Conservation (phyloP, 1,140 invertebrate species). For the Epicauta chinensis region DNA sequence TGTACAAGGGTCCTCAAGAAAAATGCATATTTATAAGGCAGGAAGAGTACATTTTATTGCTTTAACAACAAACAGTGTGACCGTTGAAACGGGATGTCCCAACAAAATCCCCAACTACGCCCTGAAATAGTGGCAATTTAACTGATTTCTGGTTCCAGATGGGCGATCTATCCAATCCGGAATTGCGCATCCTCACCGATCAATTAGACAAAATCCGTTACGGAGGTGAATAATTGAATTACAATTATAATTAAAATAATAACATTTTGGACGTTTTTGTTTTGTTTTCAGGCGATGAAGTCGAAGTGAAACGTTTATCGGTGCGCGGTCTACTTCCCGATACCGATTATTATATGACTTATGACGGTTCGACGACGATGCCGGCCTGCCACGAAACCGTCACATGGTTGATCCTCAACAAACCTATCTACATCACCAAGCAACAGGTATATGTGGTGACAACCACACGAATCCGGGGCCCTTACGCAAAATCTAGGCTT, state of each 20-base stretch:
- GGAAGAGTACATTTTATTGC: background rate
- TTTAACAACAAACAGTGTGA: background rate
- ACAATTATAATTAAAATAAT: background rate
- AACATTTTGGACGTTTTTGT: background rate
- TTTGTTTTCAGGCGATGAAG: constrained; percentile 61
- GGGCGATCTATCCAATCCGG: constrained; percentile 78
- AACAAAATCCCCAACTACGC: background rate
- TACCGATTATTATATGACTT: constrained; percentile 94
- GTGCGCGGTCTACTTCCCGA: constrained; percentile 81
- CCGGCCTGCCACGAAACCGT: constrained; percentile 90
- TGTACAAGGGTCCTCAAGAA: constrained; percentile 15
- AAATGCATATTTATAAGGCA: constrained; percentile 26
- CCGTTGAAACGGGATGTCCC: background rate
- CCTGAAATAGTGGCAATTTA: background rate
- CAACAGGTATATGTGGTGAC: constrained; percentile 65
- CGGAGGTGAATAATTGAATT: constrained; percentile 56
- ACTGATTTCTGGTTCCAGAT: constrained; percentile 50
- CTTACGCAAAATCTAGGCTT: background rate
- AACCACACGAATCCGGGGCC: background rate
- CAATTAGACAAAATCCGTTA: constrained; percentile 82
- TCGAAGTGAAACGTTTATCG: constrained; percentile 73
- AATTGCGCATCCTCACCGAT: constrained; percentile 78
- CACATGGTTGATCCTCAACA: constrained; percentile 94
- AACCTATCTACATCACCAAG: constrained; percentile 93
- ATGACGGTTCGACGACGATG: constrained; percentile 92